phyloP scores from a whole-genome alignment of 2,113 vertebrate species.

The Silurus glanis region DNA sequence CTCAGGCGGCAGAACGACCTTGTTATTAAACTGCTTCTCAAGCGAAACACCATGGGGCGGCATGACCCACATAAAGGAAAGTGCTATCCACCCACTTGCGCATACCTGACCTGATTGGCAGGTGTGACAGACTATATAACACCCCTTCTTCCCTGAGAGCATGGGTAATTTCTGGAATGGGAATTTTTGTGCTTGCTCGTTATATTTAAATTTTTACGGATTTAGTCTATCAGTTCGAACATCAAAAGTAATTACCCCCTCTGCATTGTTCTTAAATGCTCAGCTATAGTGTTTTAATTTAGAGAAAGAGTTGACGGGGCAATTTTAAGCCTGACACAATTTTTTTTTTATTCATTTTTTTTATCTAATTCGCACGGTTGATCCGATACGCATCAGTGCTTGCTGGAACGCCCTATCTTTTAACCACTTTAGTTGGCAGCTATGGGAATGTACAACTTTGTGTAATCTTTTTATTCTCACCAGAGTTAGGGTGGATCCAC shows the following conservation, averaged over 20 bases:
- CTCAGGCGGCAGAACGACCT: too few relatives aligned
- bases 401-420: conserved; percentile 64
- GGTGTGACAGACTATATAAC: not conserved
- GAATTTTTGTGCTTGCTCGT: not conserved
- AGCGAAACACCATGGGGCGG: not conserved
- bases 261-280: conserved; percentile 62
- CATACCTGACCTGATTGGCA: not conserved
- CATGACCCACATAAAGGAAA: not conserved
- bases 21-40: not conserved
- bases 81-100: not conserved
- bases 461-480: conserved; percentile 5
- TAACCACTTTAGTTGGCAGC: conserved; percentile 63
- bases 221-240: conserved; percentile 70
- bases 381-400: conserved; percentile 66
- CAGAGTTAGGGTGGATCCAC: not conserved
- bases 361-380: conserved; percentile 60
- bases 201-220: conserved; percentile 49
- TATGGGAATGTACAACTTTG: conserved; percentile 65
- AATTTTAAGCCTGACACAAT: conserved; percentile 49
- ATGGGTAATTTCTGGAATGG: not conserved
- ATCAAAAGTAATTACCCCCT: conserved; percentile 71
- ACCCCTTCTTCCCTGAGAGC: not conserved
- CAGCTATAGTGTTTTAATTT: conserved; percentile 64
- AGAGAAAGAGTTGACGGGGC: conserved; percentile 65
- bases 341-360: conserved; percentile 49